Evolutionary conservation across 2,888 invertebrate species (phyloP), one percentile per base, ranked within the genome.

Genomic region (Hypena proboscidalis): DNA sequence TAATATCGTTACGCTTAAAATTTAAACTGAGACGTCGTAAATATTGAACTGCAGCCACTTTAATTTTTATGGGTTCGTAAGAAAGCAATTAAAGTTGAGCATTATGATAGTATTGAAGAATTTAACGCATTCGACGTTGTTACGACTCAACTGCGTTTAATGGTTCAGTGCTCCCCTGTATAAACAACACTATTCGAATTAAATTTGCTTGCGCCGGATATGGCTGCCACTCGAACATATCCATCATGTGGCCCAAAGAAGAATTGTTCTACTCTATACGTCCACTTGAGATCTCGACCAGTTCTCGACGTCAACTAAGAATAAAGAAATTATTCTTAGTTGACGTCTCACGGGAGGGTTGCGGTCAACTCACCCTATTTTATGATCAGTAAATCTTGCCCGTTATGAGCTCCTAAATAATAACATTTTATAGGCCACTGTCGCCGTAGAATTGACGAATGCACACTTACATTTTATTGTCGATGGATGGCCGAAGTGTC

Each of bases 151-250:
- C 77, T 76, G 74, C 67, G 77, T 84, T 85, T 84, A 88, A 85
- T 89, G 83, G 89, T 89, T 89, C 90, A 88, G 62, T 88, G 90
- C 88, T 85, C 90, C 87, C 85, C 87, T 85, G 84, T 84, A 86
- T 89, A 89, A 90, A 90, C 89, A 90, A 74, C 79, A 70, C 80
- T 85, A 85, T 83, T 83, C 67, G 75, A 84, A 87, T 87, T 88
- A 85, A 90, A 86, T 88, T 88, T 86, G 88, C 88, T 83, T 80
- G 77, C 78, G 79, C 90, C 90, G 90, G 90, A 90, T 86, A 87
- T 83, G 80, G 76, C 83, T 77, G 84, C 80, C 85, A 83, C 87
- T 89, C 78, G 85, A 86, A 85, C 74, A 64, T 74, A 84, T 87
- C 85, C 83, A 83, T 84, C 86, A 81, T 78, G 69, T 59, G 71